Conservation (phyloP, 2,113 vertebrate species). For the Eudyptes chrysolophus region DNA sequence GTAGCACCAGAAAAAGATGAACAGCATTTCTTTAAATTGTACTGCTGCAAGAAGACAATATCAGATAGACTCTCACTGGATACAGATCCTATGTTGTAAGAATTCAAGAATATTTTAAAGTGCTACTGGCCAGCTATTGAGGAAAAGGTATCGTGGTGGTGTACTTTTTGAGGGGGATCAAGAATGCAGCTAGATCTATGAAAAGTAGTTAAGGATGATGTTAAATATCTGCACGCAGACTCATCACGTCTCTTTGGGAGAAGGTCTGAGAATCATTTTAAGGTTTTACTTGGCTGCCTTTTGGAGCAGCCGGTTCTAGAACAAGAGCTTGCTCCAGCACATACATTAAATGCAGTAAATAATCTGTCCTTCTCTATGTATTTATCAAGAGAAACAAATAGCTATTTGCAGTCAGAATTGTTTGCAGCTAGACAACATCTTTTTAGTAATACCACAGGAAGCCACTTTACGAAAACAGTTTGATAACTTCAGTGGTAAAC, state of each 20-base stretch:
- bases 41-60: neutral
- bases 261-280: neutral
- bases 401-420: neutral
- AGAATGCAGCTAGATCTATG: neutral
- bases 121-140: neutral
- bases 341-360: neutral
- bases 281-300: neutral
- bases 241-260: neutral
- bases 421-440: neutral
- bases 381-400: neutral
- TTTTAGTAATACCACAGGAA: neutral
- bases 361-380: neutral
- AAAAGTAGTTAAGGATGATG: neutral
- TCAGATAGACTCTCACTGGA: neutral
- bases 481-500: neutral
- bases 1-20: neutral
- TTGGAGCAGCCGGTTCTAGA: neutral
- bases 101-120: neutral
- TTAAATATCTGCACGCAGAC: neutral
- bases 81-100: neutral
- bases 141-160: neutral
- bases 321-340: neutral
- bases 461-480: neutral
- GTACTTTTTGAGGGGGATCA: neutral
- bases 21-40: neutral